A percentile compares a stretch with the other conserved stretches of the same genome.
phyloP scores from a whole-genome alignment of 2,113 vertebrate genomes.

The Rhegmatorhina hoffmannsi region DNA sequence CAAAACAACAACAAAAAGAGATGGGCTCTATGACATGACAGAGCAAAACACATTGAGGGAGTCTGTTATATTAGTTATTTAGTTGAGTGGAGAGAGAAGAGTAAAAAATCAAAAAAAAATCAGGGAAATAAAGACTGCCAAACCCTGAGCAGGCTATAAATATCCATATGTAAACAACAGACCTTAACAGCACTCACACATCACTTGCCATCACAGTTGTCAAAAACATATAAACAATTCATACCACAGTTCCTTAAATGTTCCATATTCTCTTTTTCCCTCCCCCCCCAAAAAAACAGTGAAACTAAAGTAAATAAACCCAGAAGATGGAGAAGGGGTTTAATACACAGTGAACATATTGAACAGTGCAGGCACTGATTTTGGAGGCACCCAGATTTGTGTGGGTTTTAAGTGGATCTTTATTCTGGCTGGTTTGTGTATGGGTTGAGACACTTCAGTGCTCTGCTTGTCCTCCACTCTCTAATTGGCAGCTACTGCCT shows the following conservation, averaged over 20 bases:
- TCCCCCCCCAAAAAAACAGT: background rate
- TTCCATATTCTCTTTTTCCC: background rate
- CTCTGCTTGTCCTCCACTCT: background rate
- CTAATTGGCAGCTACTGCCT: background rate
- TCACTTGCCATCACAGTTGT: background rate
- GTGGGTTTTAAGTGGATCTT: background rate
- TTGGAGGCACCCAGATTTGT: background rate
- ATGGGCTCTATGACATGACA: background rate
- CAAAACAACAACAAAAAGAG: background rate
- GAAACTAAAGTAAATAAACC: background rate
- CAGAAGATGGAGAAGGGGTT: background rate
- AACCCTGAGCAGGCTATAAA: background rate
- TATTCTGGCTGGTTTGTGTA: background rate
- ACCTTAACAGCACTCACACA: background rate
- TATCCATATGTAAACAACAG: background rate
- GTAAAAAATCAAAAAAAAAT: background rate
- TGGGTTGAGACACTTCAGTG: background rate
- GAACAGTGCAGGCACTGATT: background rate
- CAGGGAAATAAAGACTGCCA: background rate
- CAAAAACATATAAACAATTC: conserved; percentile 22
- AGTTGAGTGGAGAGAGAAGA: background rate
- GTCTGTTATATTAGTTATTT: background rate
- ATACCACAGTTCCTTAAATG: background rate
- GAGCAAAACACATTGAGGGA: background rate
- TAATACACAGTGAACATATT: background rate